phyloP scores from a whole-genome alignment of 2,113 vertebrate genomes.

The Sander vitreus region DNA sequence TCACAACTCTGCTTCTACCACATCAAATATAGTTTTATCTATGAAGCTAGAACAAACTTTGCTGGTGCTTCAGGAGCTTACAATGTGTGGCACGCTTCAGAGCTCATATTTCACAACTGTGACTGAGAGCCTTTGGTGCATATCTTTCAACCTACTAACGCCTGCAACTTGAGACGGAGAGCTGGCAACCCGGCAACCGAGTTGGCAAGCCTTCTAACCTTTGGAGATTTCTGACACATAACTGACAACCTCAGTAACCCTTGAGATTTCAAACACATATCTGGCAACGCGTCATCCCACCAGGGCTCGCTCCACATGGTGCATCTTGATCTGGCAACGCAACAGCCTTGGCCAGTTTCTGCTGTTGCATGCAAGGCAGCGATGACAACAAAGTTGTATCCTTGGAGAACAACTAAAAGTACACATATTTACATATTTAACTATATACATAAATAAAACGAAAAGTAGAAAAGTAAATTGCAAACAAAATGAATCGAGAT shows the following conservation, averaged over 20 bases:
- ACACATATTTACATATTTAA: not conserved
- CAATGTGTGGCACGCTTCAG: not conserved
- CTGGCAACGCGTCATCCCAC: slow-evolving; percentile 59
- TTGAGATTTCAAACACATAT: slow-evolving; percentile 57
- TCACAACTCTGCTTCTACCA: not conserved
- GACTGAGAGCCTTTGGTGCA: slow-evolving; percentile 8
- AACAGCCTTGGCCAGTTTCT: slow-evolving; percentile 42
- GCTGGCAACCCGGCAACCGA: slow-evolving; percentile 35
- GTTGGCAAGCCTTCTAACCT: slow-evolving; percentile 49
- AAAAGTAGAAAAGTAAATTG: not conserved
- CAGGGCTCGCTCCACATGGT: slow-evolving; percentile 54
- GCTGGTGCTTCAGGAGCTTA: not conserved
- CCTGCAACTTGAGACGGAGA: slow-evolving; percentile 18
- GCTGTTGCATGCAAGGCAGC: not conserved
- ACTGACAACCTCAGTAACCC: slow-evolving; percentile 60
- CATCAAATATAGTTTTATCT: not conserved
- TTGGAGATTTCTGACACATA: slow-evolving; percentile 55
- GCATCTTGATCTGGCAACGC: slow-evolving; percentile 56
- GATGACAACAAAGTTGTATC: slow-evolving; percentile 13
- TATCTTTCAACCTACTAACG: slow-evolving; percentile 21
- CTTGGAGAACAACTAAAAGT: not conserved
- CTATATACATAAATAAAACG: not conserved
- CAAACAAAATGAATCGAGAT: not conserved
- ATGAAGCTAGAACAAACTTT: not conserved
- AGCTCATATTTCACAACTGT: not conserved